These are phyloP conservation scores for Lichenostomus cassidix DNA, from an alignment of 2,113 vertebrate genomes.

Conservation along the genomic window DNA sequence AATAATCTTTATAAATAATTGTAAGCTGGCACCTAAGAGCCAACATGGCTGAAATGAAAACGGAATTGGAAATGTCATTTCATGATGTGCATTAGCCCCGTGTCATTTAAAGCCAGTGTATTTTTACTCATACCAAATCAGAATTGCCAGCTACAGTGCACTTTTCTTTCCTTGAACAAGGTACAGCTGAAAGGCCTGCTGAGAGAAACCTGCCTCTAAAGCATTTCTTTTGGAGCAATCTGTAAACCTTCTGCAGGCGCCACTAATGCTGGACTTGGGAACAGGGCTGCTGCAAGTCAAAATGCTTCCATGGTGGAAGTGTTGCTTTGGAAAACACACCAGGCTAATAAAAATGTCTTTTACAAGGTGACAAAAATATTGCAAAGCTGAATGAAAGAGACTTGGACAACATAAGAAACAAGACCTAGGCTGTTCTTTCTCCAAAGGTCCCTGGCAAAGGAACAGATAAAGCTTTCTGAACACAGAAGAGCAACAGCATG, in stretches of 20 bases:
- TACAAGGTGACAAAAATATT: not conserved
- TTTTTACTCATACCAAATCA: not conserved
- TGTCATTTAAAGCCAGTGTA: not conserved
- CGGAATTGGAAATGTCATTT: not conserved
- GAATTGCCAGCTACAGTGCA: not conserved
- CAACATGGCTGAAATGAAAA: not conserved
- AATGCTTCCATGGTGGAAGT: not conserved
- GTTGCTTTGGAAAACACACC: not conserved
- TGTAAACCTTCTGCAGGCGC: not conserved
- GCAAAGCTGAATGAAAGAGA: not conserved
- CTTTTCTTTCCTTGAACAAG: not conserved
- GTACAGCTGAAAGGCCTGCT: not conserved
- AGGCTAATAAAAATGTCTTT: not conserved
- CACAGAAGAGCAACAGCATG: not conserved
- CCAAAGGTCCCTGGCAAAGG: not conserved
- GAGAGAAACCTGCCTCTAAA: not conserved
- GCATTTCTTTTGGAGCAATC: not conserved
- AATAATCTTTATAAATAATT: constrained; percentile 15
- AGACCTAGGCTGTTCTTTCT: not conserved
- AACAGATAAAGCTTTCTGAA: not conserved
- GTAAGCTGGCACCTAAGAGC: not conserved
- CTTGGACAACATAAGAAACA: not conserved
- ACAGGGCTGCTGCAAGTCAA: not conserved
- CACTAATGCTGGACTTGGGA: not conserved
- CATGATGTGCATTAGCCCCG: not conserved